Evolutionary conservation across 1,140 invertebrate genomes (phyloP).

Genomic region (Calycopis cecrops): DNA sequence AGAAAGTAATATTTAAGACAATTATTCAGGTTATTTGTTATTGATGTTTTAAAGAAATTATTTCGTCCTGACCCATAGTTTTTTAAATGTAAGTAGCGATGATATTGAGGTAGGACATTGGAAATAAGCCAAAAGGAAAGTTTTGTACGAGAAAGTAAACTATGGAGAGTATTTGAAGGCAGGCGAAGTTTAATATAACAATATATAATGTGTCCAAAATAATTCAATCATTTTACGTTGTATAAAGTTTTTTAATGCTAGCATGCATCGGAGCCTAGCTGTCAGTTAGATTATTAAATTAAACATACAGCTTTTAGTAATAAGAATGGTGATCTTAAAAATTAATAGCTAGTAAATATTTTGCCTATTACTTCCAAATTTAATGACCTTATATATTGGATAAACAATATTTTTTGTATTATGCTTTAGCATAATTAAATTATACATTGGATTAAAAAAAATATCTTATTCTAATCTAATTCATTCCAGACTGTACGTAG

Average conservation of each 20-base stretch:
- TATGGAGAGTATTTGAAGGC: constrained; percentile 6
- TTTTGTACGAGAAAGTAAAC: constrained; percentile 9
- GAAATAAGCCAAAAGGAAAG: constrained; percentile 9
- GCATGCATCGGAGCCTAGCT: neutral
- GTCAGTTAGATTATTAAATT: neutral
- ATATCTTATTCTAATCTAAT: constrained; percentile 1
- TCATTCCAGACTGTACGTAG: too few relatives aligned
- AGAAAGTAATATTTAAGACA: constrained; percentile 55
- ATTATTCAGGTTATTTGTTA: constrained; percentile 45
- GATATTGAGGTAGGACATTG: constrained; percentile 25
- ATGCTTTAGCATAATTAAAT: constrained; percentile 12
- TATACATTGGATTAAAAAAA: neutral
- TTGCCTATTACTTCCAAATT: neutral
- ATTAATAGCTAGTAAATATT: neutral
- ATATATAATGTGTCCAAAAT: constrained; percentile 13
- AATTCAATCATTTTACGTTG: constrained; percentile 11
- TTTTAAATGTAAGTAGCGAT: constrained; percentile 32
- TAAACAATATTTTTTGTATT: constrained; percentile 9
- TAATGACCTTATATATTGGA: neutral
- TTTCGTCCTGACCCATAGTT: constrained; percentile 42
- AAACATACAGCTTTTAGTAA: neutral
- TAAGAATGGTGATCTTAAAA: constrained; percentile 3
- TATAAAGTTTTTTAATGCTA: neutral
- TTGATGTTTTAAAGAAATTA: constrained; percentile 43
- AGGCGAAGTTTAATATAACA: constrained; percentile 7